Conservation (phyloP, 2,113 vertebrate species). For the Myrmecophaga tridactyla region DNA sequence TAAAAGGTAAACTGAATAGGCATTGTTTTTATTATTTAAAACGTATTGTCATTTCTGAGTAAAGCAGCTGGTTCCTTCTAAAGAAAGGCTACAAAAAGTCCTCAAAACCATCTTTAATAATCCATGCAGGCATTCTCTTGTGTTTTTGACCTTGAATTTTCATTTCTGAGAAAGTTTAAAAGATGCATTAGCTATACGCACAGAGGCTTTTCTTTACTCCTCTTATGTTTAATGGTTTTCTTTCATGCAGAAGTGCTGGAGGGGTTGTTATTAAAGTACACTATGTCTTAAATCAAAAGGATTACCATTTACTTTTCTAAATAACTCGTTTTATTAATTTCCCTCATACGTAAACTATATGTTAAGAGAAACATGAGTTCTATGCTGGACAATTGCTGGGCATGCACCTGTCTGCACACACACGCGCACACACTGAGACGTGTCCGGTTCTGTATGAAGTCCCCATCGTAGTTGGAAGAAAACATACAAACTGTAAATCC, state of each 20-base stretch:
- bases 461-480: background rate
- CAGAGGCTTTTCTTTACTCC: background rate
- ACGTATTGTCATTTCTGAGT: background rate
- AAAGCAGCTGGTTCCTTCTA: constrained; percentile 42
- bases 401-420: background rate
- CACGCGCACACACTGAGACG: background rate
- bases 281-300: constrained; percentile 20
- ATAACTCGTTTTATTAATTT: constrained; percentile 43
- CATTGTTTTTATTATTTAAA: constrained; percentile 48
- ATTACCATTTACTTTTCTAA: constrained; percentile 12
- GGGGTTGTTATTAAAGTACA: background rate
- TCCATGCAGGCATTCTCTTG: constrained; percentile 11
- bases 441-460: background rate
- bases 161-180: constrained; percentile 22
- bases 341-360: background rate
- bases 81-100: constrained; percentile 42
- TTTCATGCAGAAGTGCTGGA: background rate
- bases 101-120: constrained; percentile 41
- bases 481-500: background rate
- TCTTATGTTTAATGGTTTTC: constrained; percentile 46
- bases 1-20: constrained; percentile 45
- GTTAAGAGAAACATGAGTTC: background rate
- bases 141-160: constrained; percentile 61
- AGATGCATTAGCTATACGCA: constrained; percentile 27
- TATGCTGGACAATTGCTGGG: background rate